These are phyloP conservation scores for Drosophila yakuba DNA, from an alignment of 1,140 invertebrate species.

Conservation along the genomic window DNA sequence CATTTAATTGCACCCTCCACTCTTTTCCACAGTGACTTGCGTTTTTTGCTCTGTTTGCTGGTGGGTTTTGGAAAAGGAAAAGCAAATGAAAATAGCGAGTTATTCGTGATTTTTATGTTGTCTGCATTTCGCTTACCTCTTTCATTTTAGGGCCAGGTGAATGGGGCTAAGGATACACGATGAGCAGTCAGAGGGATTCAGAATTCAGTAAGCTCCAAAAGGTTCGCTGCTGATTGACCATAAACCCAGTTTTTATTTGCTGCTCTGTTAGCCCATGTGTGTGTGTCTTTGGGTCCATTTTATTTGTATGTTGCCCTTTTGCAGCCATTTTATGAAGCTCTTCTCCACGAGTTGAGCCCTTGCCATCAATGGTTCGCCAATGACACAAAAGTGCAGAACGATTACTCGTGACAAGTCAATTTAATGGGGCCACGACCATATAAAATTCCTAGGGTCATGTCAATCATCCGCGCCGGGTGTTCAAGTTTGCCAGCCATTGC, in stretches of 20 bases:
- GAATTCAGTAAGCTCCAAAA: conserved; percentile 54
- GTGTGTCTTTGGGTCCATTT: conserved; percentile 4
- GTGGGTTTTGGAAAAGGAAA: not conserved
- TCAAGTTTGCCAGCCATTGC: conserved; percentile 34
- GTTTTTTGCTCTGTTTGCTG: not conserved
- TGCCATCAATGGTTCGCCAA: conserved; percentile 42
- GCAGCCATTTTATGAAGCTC: conserved; percentile 44
- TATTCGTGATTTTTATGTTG: conserved; percentile 70
- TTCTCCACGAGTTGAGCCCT: conserved; percentile 15
- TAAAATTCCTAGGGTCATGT: conserved; percentile 38
- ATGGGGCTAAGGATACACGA: conserved; percentile 55
- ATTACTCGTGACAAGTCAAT: conserved; percentile 64
- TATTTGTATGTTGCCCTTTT: conserved; percentile 12
- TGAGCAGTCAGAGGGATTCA: conserved; percentile 69
- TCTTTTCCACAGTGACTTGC: not conserved
- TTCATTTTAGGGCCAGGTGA: conserved; percentile 42
- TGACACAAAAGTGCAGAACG: conserved; percentile 56
- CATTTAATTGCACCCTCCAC: conserved; percentile 58
- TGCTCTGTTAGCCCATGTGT: conserved; percentile 7
- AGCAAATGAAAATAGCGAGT: conserved; percentile 53
- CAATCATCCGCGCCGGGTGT: conserved; percentile 35
- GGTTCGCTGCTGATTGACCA: conserved; percentile 72
- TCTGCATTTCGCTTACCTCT: conserved; percentile 49
- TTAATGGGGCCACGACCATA: conserved; percentile 51
- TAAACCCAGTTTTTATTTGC: conserved; percentile 51